Evolutionary conservation across 2,888 invertebrate genomes (phyloP).

Genomic region (Blastobasis adustella): DNA sequence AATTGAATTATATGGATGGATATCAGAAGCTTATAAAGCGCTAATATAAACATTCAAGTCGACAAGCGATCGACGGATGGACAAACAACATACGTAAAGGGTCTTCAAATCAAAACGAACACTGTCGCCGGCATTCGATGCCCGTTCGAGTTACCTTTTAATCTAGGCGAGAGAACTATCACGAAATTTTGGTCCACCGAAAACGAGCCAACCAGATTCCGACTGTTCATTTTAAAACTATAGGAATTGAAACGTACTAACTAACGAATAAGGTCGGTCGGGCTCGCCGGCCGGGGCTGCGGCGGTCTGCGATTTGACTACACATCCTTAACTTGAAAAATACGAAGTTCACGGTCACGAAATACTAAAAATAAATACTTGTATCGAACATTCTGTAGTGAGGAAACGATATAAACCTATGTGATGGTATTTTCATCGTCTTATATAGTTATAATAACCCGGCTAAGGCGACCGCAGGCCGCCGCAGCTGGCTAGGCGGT

Average conservation of each 20-base stretch:
- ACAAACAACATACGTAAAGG: slow-evolving; percentile 25
- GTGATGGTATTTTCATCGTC: too few relatives aligned
- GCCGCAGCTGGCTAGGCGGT: background rate
- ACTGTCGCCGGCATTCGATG: slow-evolving; percentile 49
- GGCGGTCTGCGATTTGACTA: too few relatives aligned
- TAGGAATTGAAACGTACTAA: slow-evolving; percentile 57
- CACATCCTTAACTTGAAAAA: too few relatives aligned
- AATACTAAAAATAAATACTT: too few relatives aligned
- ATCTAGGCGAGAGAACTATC: slow-evolving; percentile 44
- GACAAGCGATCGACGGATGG: slow-evolving; percentile 43
- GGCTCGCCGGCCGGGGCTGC: too few relatives aligned
- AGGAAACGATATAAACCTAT: too few relatives aligned
- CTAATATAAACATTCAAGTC: slow-evolving; percentile 40
- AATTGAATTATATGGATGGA: slow-evolving; percentile 74
- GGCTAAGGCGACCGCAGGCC: too few relatives aligned
- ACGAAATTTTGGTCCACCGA: slow-evolving; percentile 59
- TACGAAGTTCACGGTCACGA: too few relatives aligned
- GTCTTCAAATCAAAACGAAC: slow-evolving; percentile 26
- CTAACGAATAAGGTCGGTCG: slow-evolving; percentile 24
- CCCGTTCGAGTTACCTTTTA: slow-evolving; percentile 29
- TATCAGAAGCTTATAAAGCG: slow-evolving; percentile 67
- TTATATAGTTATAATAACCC: too few relatives aligned
- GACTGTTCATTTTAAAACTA: slow-evolving; percentile 41
- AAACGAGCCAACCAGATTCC: slow-evolving; percentile 42
- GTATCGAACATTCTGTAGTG: too few relatives aligned